phyloP scores from a whole-genome alignment of 2,113 vertebrate genomes.

The Tiliqua scincoides region DNA sequence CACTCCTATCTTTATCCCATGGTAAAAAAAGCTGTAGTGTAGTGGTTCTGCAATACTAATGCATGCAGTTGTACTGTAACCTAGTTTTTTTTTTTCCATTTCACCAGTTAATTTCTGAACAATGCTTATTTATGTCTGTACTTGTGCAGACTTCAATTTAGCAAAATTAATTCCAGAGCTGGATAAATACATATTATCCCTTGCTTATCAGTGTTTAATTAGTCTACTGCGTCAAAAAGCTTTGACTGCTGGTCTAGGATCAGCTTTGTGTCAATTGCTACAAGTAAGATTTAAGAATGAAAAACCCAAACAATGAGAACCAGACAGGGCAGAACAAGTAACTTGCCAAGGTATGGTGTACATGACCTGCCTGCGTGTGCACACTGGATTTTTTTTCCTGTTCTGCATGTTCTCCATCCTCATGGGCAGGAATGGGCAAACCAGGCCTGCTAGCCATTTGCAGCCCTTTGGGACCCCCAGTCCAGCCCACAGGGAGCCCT shows the following conservation, averaged over 20 bases:
- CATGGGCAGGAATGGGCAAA: too few species aligned
- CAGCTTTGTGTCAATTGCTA: background rate
- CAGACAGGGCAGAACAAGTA: background rate
- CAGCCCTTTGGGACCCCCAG: too few species aligned
- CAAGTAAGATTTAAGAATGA: background rate
- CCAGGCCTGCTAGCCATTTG: too few species aligned
- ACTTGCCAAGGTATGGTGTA: background rate
- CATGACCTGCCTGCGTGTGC: background rate
- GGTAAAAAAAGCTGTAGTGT: background rate
- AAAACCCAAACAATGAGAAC: background rate
- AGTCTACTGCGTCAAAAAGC: background rate
- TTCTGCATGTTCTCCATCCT: too few species aligned
- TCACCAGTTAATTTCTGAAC: constrained; percentile 1
- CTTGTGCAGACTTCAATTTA: constrained; percentile 32
- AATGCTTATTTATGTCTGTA: constrained; percentile 17
- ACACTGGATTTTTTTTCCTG: background rate
- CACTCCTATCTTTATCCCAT: background rate
- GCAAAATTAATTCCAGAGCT: constrained; percentile 28
- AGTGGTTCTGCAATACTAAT: constrained; percentile 1
- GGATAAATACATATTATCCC: background rate
- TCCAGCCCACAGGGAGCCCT: too few species aligned
- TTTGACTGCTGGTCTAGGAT: background rate
- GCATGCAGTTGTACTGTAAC: background rate
- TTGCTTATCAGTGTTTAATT: constrained; percentile 4
- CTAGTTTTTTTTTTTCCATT: constrained; percentile 21